Evolutionary conservation across 2,888 invertebrate genomes (phyloP), one percentile per base, ranked within the genome.

Genomic region (Noctua comes): DNA sequence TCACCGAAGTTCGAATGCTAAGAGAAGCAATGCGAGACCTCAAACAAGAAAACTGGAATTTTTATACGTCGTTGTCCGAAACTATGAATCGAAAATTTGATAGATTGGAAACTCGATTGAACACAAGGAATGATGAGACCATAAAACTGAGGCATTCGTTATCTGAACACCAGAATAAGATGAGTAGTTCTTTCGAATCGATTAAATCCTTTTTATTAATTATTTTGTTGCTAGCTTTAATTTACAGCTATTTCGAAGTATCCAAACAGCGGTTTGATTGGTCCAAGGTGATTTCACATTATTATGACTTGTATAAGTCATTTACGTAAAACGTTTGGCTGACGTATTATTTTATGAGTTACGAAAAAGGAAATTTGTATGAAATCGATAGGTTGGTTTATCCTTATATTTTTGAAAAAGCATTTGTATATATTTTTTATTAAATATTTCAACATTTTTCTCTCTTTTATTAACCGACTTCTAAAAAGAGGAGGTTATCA

Each of bases 21-120:
- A n/a, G 21, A 8, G 76, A 76, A 66, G 57, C 54, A 48, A 66
- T 82, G 21, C 48, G 57, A 11, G 76, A 79, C 6, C 66, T 82
- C 0, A 75, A 75, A 48, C 65, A 57, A 1, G 40, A 75, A 13
- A 79, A 82, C n/a, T 66, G 65, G 76, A 66, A 65, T 11, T 40
- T 79, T 0, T 82, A 75, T 24, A 48, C 82, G 0, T 24, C 54
- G 16, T 31, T 79, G 27, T 48, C 54, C 0, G 82, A 82, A 13
- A 82, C 31, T 6, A 59, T 82, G 57, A 18, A 13, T 4, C 40
- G 27, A 21, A 79, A 82, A 75, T 75, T 82, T 48, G 54, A 79
- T 21, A 8, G 13, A 31, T 11, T 82, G 16, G 79, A 79, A 75
- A 57, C 5, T n/a, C 40, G 65, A 13, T 40, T 75, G 5, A 79